Percentiles rank a stretch among this genome's conserved stretches.
These are phyloP conservation scores for Vicugna pacos DNA, from an alignment of 2,113 vertebrate genomes.

Conservation along the genomic window DNA sequence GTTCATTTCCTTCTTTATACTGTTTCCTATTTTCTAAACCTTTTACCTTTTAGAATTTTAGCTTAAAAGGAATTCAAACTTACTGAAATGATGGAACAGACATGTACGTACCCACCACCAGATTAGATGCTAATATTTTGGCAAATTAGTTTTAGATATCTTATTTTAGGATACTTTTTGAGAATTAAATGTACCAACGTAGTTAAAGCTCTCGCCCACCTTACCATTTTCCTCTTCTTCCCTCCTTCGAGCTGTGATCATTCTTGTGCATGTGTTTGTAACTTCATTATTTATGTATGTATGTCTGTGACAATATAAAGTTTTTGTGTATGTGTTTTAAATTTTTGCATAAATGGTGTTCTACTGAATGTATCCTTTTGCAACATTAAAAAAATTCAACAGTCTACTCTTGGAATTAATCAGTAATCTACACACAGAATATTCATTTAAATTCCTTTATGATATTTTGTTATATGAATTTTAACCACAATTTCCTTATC, in stretches of 20 bases:
- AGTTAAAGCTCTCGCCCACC: neutral
- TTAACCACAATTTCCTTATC: neutral
- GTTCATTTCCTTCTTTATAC: slow-evolving; percentile 3
- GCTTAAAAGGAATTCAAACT: neutral
- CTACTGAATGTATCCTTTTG: neutral
- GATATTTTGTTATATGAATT: neutral
- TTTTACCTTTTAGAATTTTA: neutral
- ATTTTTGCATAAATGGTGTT: neutral
- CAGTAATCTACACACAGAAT: neutral
- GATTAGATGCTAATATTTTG: neutral
- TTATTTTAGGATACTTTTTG: neutral
- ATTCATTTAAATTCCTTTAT: neutral
- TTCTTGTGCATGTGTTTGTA: neutral
- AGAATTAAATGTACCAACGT: neutral
- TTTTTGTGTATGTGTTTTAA: neutral
- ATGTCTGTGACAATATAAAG: neutral
- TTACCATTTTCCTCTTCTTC: neutral
- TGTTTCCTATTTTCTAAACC: neutral
- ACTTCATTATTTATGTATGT: neutral
- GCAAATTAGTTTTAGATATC: neutral
- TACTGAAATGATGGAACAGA: neutral
- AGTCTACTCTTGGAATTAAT: neutral
- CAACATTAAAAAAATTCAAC: neutral
- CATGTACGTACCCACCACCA: neutral
- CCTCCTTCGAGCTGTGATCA: neutral